Base-by-base conservation (phyloP, 2,888 invertebrate genomes). In the Bombyx huttoni region DNA sequence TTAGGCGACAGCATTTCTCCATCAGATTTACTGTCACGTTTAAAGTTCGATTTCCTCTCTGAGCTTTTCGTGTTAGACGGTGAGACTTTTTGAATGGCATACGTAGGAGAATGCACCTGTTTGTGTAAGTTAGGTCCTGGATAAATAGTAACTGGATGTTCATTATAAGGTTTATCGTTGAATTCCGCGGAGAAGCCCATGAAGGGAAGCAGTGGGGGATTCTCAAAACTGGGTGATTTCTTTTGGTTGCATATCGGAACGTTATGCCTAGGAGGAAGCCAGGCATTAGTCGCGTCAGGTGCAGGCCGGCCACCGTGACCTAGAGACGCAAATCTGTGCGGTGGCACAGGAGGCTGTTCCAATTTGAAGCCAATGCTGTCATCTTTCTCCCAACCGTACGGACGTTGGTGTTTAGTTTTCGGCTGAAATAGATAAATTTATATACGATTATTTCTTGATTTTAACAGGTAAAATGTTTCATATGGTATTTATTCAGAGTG, bases 321-420 rank as follows among this genome's bases (percentile, higher is more conserved):
- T 57, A 93, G 83, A 60, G 93, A 93, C 53, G 92, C 91, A 70
- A 92, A 94, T 59, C 90, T 85, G 69, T 91, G 91, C 49, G 91
- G 90, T 35, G 91, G 91, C 33, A 89, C 90, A 53, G 91, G 90
- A 12, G 91, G 89, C 49, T 90, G 91, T 52, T 91, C 90, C 34
- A 86, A 68, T 50, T 82, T 79, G 60, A 85, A 86, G 7, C 74
- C 78, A 54, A 68, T 59, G 51, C 83, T 83, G 54, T 68, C 69
- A 60, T 89, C 84, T 61, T 90, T 91, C 64, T 93, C 92, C 93
- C 93, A 93, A 34, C 93, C 93, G 67, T 91, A 93, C 7, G 93
- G 93, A 61, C 94, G 89, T 73, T 92, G 93, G 67, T 94, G 93
- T 63, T 91, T 91, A 46, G 93, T 93, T 88, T 93, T 94, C 40